A percentile compares a stretch with the other conserved stretches of the same genome.
These are phyloP conservation scores for Lerema accius DNA, from an alignment of 1,140 invertebrate genomes.

Conservation along the genomic window DNA sequence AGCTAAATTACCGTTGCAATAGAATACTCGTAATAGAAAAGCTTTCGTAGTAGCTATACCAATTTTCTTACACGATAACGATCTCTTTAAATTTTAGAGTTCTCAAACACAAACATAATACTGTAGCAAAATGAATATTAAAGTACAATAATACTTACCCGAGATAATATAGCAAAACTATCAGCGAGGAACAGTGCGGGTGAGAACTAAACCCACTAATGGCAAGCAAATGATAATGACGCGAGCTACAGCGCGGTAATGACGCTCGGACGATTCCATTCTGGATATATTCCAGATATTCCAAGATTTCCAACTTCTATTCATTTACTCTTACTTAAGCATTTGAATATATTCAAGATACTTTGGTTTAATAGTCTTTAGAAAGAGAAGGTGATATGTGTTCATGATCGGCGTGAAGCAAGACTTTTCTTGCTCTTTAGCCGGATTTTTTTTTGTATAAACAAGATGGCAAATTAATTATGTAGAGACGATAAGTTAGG, in stretches of 20 bases:
- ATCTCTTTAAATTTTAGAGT: not conserved
- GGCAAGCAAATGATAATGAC: conserved; percentile 34
- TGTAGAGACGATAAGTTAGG: too few species aligned
- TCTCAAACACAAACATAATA: not conserved
- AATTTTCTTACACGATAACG: too few species aligned
- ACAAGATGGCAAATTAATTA: too few species aligned
- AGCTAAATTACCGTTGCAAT: too few species aligned
- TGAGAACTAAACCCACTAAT: conserved; percentile 30
- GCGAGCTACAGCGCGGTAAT: conserved; percentile 23
- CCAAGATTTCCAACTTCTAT: not conserved
- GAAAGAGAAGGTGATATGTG: too few species aligned
- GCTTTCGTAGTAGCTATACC: too few species aligned
- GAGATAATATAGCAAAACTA: conserved; percentile 13
- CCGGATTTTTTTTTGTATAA: too few species aligned
- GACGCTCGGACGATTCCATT: conserved; percentile 24
- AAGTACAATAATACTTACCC: not conserved
- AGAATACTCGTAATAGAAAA: too few species aligned
- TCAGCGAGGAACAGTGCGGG: conserved; percentile 20
- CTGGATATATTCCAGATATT: conserved; percentile 30
- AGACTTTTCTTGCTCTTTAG: too few species aligned
- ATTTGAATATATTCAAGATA: not conserved
- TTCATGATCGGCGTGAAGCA: too few species aligned
- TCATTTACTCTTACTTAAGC: not conserved
- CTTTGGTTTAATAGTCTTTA: too few species aligned
- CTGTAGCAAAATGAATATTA: conserved; percentile 6